Base-by-base conservation (phyloP, 2,113 vertebrate genomes). In the Notechis scutatus region DNA sequence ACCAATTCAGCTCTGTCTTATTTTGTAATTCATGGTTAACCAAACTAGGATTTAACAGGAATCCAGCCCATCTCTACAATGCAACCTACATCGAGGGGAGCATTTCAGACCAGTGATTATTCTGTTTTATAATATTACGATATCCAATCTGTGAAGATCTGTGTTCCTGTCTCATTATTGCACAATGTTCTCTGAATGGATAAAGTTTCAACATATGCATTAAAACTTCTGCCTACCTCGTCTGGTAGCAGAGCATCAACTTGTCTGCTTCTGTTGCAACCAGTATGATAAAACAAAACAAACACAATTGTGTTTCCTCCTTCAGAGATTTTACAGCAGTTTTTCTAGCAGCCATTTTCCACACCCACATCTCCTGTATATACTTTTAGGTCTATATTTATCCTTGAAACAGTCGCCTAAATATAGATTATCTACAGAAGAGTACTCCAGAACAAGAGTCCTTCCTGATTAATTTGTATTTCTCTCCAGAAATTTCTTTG, bases 151-250 rank as follows among this genome's bases (percentile, higher is more conserved):
- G 56, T 92, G 91, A 21, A 50, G 91, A 42, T 81, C 61, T 14
- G 1, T 9, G 39, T 21, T 45, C 50, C 0, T 0, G 3, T 57
- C 45, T 1, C 59, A 93, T 88, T 90, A 64, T 21, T 20, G 2
- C 9, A 2, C 92, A 47, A 85, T 55, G 42, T n/a, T 92, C 89
- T 92, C 47, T 90, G 12, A 42, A 92, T 21, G 50, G 85, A 14
- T 64, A 92, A 91, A 21, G 5, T 39, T 92, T 64, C 52, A 92
- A 90, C 90, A 95, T 45, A 85, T 94, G 89, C 81, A 92, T 94
- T 94, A 94, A 81, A 94, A 74, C 42, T 93, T 64, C 2, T 64
- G 81, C n/a, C 50, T 93, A 86, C 8, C 4, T 89, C 92, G 34
- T 47, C 85, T 90, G 3, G 47, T 59, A 55, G 92, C 47, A 88